Evolutionary conservation across 1,140 invertebrate species (phyloP).

Genomic region (Zaprionus ornatus): DNA sequence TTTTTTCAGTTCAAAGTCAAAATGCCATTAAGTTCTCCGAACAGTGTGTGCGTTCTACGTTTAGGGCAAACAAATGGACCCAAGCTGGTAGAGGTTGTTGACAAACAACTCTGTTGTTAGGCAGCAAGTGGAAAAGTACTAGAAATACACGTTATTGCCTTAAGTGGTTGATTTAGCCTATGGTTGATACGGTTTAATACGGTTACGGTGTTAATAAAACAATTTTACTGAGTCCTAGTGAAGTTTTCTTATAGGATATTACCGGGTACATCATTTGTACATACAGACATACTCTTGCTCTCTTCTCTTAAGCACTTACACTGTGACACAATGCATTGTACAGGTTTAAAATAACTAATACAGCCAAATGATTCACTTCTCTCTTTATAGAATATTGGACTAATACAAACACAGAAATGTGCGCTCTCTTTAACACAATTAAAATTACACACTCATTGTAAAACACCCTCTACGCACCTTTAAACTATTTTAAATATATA

Average conservation of each 20-base stretch:
- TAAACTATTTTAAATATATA: too few relatives aligned
- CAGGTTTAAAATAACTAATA: too few relatives aligned
- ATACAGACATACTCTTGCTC: too few relatives aligned
- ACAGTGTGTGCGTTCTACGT: background rate
- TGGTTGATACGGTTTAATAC: too few relatives aligned
- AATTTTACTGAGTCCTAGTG: background rate
- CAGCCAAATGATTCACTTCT: background rate
- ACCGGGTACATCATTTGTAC: too few relatives aligned
- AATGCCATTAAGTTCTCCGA: background rate
- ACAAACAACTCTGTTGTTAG: background rate
- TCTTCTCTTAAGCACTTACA: too few relatives aligned
- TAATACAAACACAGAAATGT: background rate
- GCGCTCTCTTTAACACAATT: background rate
- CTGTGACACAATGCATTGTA: too few relatives aligned
- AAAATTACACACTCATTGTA: too few relatives aligned
- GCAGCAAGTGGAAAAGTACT: background rate
- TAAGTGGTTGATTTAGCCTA: too few relatives aligned
- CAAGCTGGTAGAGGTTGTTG: background rate
- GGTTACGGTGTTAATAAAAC: background rate
- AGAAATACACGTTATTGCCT: background rate
- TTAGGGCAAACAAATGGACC: background rate
- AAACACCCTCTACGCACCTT: too few relatives aligned
- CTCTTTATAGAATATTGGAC: background rate
- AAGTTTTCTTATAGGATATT: too few relatives aligned
- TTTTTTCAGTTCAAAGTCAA: background rate